Base-by-base conservation (phyloP, 2,797 vertebrate species). In the Siniperca obscura region DNA sequence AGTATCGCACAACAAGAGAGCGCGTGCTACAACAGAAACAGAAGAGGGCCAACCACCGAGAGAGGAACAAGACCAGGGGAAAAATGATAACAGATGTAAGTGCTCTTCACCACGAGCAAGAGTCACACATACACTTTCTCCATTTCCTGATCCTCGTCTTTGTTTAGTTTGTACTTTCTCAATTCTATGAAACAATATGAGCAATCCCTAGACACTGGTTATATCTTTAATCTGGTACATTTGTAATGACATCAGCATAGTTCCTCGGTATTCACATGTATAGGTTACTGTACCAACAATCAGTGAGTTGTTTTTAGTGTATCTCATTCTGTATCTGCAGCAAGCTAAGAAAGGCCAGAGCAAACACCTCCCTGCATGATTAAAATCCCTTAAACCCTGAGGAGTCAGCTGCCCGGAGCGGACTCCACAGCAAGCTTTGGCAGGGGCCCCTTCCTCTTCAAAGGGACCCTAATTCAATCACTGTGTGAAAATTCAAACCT, bases 41-140 rank as follows among this genome's bases (percentile, higher is more conserved):
- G 95, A 99, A 99, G 88, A 95, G 98, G 87, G 97, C 98, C 90
- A 98, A 96, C 94, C 98, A 99, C 96, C 95, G 98, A 38, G 98
- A 99, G 93, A 97, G 98, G 90, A 99, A 99, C 92, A 99, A 99
- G 95, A 99, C 98, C 90, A 95, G 98, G 83, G 98, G 98, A n/a
- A 99, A 98, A 96, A 98, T 99, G 97, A 99, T 99, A 94, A 99
- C 98, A 59, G 98, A 99, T 89, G 98, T 99, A 96, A 98, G 97
- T 96, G 61, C 38, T 82, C 73, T 56, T 83, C 82, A 78, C 57
- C 74, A 70, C 12, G 56, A 72, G 81, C 67, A 65, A 48, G 22
- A 53, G 79, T 78, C 81, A 76, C 78, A 79, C 42, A 46, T 19
- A 50, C 56, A 72, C 76, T 57, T 70, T 75, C 70, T 83, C 79